phyloP scores from a whole-genome alignment of 2,797 vertebrate genomes.

The Acrossocheilus wenchowensis region DNA sequence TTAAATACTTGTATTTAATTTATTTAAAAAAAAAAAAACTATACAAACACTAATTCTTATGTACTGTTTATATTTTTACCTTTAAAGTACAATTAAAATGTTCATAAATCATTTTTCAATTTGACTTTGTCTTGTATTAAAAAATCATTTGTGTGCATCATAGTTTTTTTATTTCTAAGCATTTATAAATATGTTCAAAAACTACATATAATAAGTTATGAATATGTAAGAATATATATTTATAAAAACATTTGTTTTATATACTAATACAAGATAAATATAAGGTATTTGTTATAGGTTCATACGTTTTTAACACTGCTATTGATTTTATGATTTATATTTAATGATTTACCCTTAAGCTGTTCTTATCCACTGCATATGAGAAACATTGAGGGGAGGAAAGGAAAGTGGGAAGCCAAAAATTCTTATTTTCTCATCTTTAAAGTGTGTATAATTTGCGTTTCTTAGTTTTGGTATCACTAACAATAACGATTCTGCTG shows the following conservation, averaged over 20 bases:
- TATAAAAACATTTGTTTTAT: neutral
- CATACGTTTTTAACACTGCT: neutral
- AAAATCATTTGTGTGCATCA: neutral
- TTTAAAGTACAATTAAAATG: constrained; percentile 53
- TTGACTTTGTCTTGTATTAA: constrained; percentile 17
- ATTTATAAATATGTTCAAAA: no score
- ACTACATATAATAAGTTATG: neutral
- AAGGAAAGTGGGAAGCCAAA: constrained; percentile 5
- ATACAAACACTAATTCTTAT: constrained; percentile 42
- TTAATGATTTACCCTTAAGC: neutral
- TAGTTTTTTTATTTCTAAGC: neutral
- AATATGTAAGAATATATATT: neutral
- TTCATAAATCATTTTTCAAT: constrained; percentile 20
- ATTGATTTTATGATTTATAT: neutral
- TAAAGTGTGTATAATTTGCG: neutral
- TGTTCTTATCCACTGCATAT: neutral
- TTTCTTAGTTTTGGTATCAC: constrained; percentile 8
- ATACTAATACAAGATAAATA: neutral
- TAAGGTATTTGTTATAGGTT: neutral
- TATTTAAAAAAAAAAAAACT: constrained; percentile 57
- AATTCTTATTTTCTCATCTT: neutral
- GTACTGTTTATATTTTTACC: constrained; percentile 48
- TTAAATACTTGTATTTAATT: constrained; percentile 55
- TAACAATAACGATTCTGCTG: neutral
- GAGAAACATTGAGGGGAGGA: neutral